Percentiles rank a stretch among this genome's conserved stretches.
Evolutionary conservation across 2,797 vertebrate species (phyloP).

Genomic region (Australoheros facetus): DNA sequence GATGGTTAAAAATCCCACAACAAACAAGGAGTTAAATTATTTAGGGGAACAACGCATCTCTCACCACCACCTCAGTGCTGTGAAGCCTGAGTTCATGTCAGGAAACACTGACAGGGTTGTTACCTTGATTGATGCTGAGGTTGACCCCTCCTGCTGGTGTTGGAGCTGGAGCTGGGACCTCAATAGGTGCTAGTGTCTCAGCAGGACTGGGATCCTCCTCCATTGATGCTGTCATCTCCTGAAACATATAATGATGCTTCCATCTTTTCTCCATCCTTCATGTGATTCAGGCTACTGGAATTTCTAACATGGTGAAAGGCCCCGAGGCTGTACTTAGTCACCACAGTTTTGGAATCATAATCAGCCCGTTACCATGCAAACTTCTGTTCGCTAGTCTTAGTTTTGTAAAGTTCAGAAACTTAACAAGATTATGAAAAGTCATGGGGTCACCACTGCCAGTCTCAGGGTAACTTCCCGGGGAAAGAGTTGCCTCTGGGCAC

Average conservation of each 20-base stretch:
- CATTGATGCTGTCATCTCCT: conserved; percentile 49
- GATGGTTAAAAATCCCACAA: background rate
- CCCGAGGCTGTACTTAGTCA: background rate
- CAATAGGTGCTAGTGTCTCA: conserved; percentile 33
- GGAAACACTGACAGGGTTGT: background rate
- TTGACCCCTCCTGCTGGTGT: conserved; percentile 75
- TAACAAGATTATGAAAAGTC: background rate
- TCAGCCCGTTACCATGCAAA: background rate
- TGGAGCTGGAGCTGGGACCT: conserved; percentile 38
- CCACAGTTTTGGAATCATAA: background rate
- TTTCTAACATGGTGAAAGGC: background rate
- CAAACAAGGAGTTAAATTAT: background rate
- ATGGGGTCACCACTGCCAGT: background rate
- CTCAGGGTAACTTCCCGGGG: background rate
- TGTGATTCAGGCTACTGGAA: background rate
- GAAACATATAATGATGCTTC: conserved; percentile 9
- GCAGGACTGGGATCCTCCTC: conserved; percentile 54
- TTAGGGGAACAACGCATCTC: no score
- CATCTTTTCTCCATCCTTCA: background rate
- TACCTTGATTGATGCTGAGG: conserved; percentile 72
- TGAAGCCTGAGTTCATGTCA: no score
- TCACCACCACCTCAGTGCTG: no score
- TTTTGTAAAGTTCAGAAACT: background rate
- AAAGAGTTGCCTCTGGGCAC: background rate
- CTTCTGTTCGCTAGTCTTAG: background rate